phyloP scores from a whole-genome alignment of 2,797 vertebrate species.

The Phrynocephalus guinanensis region DNA sequence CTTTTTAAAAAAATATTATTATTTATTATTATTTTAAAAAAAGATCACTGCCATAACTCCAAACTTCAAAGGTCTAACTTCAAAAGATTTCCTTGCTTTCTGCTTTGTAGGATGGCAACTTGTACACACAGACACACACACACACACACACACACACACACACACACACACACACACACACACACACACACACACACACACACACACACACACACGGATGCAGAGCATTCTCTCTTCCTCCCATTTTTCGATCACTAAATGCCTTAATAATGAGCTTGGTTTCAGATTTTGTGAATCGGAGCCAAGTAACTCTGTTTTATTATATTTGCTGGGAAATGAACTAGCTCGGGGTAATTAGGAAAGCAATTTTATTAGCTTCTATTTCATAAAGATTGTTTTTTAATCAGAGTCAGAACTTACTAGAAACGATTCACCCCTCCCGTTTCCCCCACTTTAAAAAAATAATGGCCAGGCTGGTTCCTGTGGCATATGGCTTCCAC shows the following conservation, averaged over 20 bases:
- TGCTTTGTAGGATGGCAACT: conserved; percentile 82
- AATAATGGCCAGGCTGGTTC: conserved; percentile 66
- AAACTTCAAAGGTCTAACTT: conserved; percentile 84
- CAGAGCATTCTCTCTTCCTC: conserved; percentile 20
- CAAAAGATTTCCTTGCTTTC: conserved; percentile 82
- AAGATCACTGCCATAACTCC: conserved; percentile 76
- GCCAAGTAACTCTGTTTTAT: conserved; percentile 86
- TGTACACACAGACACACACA: conserved; percentile 76
- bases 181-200: conserved; percentile 72
- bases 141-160: conserved; percentile 66
- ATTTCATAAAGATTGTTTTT: conserved; percentile 87
- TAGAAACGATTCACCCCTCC: conserved; percentile 77
- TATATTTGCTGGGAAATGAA: conserved; percentile 87
- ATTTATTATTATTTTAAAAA: neutral
- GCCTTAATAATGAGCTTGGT: conserved; percentile 85
- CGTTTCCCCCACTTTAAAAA: neutral
- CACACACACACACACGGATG: conserved; percentile 55
- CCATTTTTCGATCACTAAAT: conserved; percentile 76
- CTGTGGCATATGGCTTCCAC: conserved; percentile 57
- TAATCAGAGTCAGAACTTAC: conserved; percentile 87
- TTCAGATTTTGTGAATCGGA: conserved; percentile 85
- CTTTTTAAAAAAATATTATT: conserved; percentile 22
- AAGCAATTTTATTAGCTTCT: conserved; percentile 87
- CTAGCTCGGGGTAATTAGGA: conserved; percentile 86
- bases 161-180: conserved; percentile 71